Base-by-base conservation (phyloP, 2,888 invertebrate genomes). In the Drosophila gaucha region DNA sequence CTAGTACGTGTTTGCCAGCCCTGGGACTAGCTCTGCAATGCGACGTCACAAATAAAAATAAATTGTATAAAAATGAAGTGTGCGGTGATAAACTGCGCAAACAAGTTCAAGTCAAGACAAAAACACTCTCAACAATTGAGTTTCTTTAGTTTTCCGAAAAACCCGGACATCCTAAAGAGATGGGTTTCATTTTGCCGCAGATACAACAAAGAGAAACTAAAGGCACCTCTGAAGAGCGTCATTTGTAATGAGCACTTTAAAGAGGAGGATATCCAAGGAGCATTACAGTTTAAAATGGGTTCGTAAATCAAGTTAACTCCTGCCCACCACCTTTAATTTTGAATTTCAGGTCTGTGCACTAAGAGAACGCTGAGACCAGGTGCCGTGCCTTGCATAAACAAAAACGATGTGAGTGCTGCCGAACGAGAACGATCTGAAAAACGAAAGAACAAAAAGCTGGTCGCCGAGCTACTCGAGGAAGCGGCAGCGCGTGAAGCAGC, bases 341-440 rank as follows among this genome's bases (percentile, higher is more conserved):
- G 1, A 9, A 2, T 33, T 52, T 8, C 1, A 84, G 80, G 80
- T 1, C 50, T 86, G 12, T 80, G 85, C 14, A 72, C 77, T 1
- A 86, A 80, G 39, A 38, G 80, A 31, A 86, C 65, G 2, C 46
- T 80, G 14, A 39, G 60, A 4, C 69, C 74, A 1, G 80, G 87
- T 5, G 80, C 80, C 6, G 66, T 80, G 28, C 87, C 87, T 0
- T 84, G 87, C 51, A 62, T 85, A 5, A 73, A 84, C 41, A 77
- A 68, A 9, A 52, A 50, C 36, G 47, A 66, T 10, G 49, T 68
- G n/a, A 86, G 65, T 6, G 38, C 33, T 0, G 24, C 50, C 10
- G 77, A 80, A 38, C 62, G 49, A 1, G 80, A 84, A 24, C 54
- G 49, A 5, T 41, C 49, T 2, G 80, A 80, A 31, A 72, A 63